A percentile compares a stretch with the other conserved stretches of the same genome.
These are phyloP conservation scores for Abrostola triplasia DNA, from an alignment of 2,888 invertebrate species.

Conservation along the genomic window DNA sequence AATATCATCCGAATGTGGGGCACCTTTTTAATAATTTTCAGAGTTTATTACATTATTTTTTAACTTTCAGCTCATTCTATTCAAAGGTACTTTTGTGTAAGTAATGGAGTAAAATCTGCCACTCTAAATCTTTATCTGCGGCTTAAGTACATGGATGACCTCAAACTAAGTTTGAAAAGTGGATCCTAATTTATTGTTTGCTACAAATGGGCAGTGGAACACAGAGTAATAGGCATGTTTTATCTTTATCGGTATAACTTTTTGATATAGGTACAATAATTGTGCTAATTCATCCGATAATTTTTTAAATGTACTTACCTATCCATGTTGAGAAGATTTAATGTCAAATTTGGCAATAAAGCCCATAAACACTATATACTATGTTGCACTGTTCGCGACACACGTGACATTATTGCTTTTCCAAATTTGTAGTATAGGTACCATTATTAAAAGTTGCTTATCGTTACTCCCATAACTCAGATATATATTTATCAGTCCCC, in stretches of 20 bases:
- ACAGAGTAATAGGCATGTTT: neutral
- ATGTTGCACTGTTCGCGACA: too few relatives aligned
- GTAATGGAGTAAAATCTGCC: slow-evolving; percentile 39
- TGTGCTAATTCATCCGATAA: too few relatives aligned
- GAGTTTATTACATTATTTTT: slow-evolving; percentile 3
- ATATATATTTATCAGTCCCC: neutral
- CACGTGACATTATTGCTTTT: neutral
- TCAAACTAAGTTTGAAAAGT: slow-evolving; percentile 10
- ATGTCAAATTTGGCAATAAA: too few relatives aligned
- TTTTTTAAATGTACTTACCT: too few relatives aligned
- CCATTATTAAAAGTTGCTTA: too few relatives aligned
- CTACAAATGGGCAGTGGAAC: slow-evolving; percentile 10
- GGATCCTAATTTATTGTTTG: slow-evolving; percentile 23
- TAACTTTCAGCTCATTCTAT: neutral
- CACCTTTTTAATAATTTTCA: slow-evolving; percentile 20
- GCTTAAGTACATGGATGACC: slow-evolving; percentile 19
- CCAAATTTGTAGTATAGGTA: too few relatives aligned
- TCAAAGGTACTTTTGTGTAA: slow-evolving; percentile 20
- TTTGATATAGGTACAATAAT: neutral
- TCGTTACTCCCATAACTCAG: too few relatives aligned
- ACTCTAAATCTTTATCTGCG: slow-evolving; percentile 39
- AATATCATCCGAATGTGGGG: slow-evolving; percentile 24
- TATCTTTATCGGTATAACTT: slow-evolving; percentile 2
- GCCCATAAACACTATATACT: too few relatives aligned
- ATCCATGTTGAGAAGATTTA: too few relatives aligned